Percentiles rank a stretch among this genome's conserved stretches.
These are phyloP conservation scores for Xenentodon cancila DNA, from an alignment of 2,797 vertebrate genomes.

Conservation along the genomic window DNA sequence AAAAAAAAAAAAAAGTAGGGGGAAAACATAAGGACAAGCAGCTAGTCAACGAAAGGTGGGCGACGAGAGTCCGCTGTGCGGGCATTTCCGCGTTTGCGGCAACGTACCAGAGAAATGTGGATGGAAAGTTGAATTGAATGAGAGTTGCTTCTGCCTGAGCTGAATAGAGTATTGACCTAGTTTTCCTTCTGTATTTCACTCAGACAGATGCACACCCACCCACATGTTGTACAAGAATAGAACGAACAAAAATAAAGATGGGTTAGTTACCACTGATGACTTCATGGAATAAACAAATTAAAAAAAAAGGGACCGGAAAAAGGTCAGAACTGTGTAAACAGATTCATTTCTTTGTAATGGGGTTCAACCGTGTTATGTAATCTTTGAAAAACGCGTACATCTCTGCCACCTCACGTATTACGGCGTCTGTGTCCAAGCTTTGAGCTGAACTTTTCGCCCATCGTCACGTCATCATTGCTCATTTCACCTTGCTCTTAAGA, in stretches of 20 bases:
- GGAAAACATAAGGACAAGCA: constrained; percentile 43
- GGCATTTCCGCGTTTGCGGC: constrained; percentile 42
- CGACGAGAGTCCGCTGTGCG: constrained; percentile 26
- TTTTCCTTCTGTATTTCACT: constrained; percentile 70
- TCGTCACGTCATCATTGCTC: constrained; percentile 21
- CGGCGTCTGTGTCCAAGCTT: constrained; percentile 46
- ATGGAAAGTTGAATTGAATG: constrained; percentile 73
- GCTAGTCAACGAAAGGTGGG: constrained; percentile 26
- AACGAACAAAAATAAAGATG: constrained; percentile 55
- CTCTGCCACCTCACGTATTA: constrained; percentile 37
- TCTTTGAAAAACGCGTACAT: constrained; percentile 10
- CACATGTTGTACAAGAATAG: constrained; percentile 57
- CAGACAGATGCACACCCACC: constrained; percentile 61
- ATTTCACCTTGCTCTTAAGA: constrained; percentile 14
- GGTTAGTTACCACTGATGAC: constrained; percentile 26
- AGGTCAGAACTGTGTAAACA: background rate
- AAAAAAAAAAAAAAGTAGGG: constrained; percentile 3
- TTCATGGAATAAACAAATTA: constrained; percentile 14
- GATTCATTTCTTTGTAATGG: constrained; percentile 1
- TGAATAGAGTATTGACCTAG: constrained; percentile 81
- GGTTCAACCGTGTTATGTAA: constrained; percentile 27
- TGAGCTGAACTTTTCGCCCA: constrained; percentile 57
- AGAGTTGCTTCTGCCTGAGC: constrained; percentile 72
- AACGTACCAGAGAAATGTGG: constrained; percentile 49
- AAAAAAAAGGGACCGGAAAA: background rate